A percentile compares a stretch with the other conserved stretches of the same genome.
These are phyloP conservation scores for Notolepis coatsorum DNA, from an alignment of 2,797 vertebrate genomes.

Conservation along the genomic window DNA sequence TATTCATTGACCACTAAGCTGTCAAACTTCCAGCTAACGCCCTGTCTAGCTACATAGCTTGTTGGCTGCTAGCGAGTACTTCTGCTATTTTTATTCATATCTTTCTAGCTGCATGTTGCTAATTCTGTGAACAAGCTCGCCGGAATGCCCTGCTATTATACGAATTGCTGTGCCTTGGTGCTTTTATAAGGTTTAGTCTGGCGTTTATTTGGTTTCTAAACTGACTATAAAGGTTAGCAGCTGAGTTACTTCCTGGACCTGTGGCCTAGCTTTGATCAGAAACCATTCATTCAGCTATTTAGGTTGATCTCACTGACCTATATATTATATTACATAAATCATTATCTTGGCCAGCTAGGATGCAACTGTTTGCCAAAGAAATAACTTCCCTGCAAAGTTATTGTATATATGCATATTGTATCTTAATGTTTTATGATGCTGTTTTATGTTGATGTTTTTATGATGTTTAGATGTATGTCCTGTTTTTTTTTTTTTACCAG, in stretches of 20 bases:
- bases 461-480: no score
- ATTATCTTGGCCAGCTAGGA: no score
- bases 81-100: neutral
- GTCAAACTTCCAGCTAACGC: conserved; percentile 71
- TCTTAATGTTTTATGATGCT: neutral
- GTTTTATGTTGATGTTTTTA: neutral
- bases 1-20: conserved; percentile 14
- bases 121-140: neutral
- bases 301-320: neutral
- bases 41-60: conserved; percentile 22
- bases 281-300: neutral
- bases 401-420: neutral
- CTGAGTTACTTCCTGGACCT: conserved; percentile 66
- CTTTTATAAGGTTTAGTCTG: neutral
- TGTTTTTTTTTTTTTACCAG: no score
- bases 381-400: no score
- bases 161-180: neutral
- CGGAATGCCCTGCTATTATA: neutral
- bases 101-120: neutral
- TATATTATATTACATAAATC: neutral
- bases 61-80: neutral
- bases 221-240: conserved; percentile 42
- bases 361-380: no score
- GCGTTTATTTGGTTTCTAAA: no score
- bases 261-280: neutral